Base-by-base conservation (phyloP, 2,797 vertebrate genomes). In the Loris lydekkerianus region DNA sequence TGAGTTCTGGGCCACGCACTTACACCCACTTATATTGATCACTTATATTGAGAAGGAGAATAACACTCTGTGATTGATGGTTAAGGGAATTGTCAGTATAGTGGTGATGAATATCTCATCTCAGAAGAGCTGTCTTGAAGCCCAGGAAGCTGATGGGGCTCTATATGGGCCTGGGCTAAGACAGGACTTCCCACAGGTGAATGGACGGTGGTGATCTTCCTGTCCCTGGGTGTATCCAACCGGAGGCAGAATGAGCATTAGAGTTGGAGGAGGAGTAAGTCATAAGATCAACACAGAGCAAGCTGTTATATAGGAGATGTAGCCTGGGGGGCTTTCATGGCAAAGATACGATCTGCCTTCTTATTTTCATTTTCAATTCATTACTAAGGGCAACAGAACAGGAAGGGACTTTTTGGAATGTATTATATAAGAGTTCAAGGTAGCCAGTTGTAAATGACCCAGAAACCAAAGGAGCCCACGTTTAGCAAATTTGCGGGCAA, bases 361-460 rank as follows among this genome's bases (percentile, higher is more conserved):
- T 95, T 80, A 77, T 61, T 95, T 87, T 94, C 65, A 93, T 89
- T 87, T 95, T 95, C 70, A 91, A 20, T 56, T 91, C 80, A 20
- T 97, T 93, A 87, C 70, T 91, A 84, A 82, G 86, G n/a, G 76
- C 94, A 92, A 86, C 76, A 81, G 82, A 93, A 40, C 9, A 95
- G 80, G 43, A 91, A 75, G 80, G 91, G 93, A 58, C 67, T 81
- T 94, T 95, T 56, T n/a, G 72, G 82, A 94, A 91, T n/a, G 23
- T 40, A 7, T 11, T 25, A 73, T 34, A 7, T 11, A 25, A 73
- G 61, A 96, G 78, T 60, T 70, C 34, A 83, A 96, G 83, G 91
- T 96, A 95, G 80, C 56, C 93, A 84, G 91, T 58, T 91, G 83
- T 89, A 89, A 95, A 80, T 97, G 95, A 95, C 91, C 95, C 96